phyloP scores from a whole-genome alignment of 2,113 vertebrate species.

The Corvus moneduloides region DNA sequence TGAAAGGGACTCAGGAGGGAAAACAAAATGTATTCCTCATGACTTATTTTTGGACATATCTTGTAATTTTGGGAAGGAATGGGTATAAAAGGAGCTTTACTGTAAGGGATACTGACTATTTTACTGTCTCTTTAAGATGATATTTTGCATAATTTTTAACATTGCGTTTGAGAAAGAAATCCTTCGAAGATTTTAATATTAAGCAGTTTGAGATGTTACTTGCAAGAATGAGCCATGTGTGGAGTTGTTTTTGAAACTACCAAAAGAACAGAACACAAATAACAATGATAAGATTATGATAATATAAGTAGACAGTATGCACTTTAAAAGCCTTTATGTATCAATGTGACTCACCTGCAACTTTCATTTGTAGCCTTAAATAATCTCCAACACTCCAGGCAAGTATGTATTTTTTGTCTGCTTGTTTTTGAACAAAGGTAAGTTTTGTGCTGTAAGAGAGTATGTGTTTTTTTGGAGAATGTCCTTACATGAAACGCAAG shows the following conservation, averaged over 20 bases:
- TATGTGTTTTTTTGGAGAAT: not conserved
- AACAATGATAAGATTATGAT: not conserved
- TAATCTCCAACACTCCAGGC: not conserved
- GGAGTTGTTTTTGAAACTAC: not conserved
- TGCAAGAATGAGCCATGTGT: not conserved
- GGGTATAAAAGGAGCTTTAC: not conserved
- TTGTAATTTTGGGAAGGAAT: not conserved
- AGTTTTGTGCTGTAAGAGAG: not conserved
- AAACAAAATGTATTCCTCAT: not conserved
- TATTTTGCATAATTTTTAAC: not conserved
- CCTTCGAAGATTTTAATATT: not conserved
- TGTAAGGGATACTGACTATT: not conserved
- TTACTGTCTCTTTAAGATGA: not conserved
- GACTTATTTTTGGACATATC: not conserved
- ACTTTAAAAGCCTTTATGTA: not conserved
- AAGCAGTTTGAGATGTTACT: not conserved
- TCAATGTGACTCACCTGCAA: not conserved
- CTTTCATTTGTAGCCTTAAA: conserved; percentile 27
- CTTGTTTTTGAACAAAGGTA: not conserved
- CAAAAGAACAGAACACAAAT: not conserved
- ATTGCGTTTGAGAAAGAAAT: not conserved
- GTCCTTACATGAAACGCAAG: not conserved
- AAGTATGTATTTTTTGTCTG: not conserved
- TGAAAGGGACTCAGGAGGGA: not conserved
- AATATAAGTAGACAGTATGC: not conserved